Base-by-base conservation (phyloP, 2,797 vertebrate genomes). In the Choloepus didactylus region DNA sequence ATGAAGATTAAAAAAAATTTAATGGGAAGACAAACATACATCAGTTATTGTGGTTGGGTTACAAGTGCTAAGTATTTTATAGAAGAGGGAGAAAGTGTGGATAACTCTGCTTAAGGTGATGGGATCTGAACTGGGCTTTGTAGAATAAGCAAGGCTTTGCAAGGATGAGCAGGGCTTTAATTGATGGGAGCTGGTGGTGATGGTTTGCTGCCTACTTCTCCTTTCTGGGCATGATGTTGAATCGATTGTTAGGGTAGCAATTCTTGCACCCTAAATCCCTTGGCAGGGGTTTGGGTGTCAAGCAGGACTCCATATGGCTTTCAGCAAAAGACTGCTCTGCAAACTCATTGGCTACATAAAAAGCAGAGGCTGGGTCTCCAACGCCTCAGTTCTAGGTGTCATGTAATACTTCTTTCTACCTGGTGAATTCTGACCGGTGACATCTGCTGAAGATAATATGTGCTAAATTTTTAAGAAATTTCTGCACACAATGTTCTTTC, bases 401-500 rank as follows among this genome's bases (percentile, higher is more conserved):
- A 15, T 18, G 5, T 29, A 77, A 31, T 54, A 54, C 12, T 25
- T 5, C 18, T 67, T n/a, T 2, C 1, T 10, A 21, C 51, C 51
- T 77, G 1, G 51, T 31, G 56, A 49, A 46, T 66, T 41, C 38
- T n/a, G 54, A 85, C 35, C 35, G 44, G 12, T 6, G 84, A 49
- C 44, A 21, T 0, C 10, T 19, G 15, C 31, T 23, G 1, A 19
- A 73, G 41, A 44, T 35, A 35, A 35, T 0, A 1, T 21, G 27
- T 2, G 19, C 4, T 46, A 35, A 56, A 14, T 6, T 25, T 19
- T 62, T 1, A 18, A 23, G 29, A 76, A 46, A 72, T 54, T 79
- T 59, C 8, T 31, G 29, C 0, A 38, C 4, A n/a, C 6, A 1
- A 4, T 0, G 9, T 41, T 46, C 41, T 41, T 70, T 15, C 41